These are phyloP conservation scores for Marcusenius ussheri DNA, from an alignment of 2,113 vertebrate species.

Conservation along the genomic window DNA sequence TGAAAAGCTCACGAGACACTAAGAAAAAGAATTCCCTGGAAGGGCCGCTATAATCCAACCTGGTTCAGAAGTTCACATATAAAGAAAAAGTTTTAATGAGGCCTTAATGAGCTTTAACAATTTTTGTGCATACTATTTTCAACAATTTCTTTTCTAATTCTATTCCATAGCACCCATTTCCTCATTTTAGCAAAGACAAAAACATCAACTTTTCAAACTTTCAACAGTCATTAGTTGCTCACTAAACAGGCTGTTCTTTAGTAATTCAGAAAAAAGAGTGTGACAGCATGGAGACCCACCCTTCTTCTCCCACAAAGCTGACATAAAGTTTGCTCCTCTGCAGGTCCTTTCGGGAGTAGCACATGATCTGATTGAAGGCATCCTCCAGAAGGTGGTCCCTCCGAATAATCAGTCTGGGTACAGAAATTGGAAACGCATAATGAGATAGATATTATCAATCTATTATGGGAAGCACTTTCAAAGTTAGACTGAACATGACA, in stretches of 20 bases:
- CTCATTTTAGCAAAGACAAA: background rate
- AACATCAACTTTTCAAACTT: background rate
- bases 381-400: constrained; percentile 96
- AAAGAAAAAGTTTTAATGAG: background rate
- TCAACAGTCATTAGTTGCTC: background rate
- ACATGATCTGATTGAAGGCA: constrained; percentile 99
- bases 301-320: constrained; percentile 94
- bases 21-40: constrained; percentile 98
- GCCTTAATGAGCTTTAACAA: background rate
- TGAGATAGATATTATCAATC: background rate
- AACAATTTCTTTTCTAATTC: background rate
- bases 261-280: background rate
- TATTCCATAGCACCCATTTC: background rate
- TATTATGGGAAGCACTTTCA: background rate
- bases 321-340: constrained; percentile 97
- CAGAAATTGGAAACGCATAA: background rate
- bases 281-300: constrained; percentile 65
- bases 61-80: constrained; percentile 41
- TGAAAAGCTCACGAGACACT: constrained; percentile 96
- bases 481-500: background rate
- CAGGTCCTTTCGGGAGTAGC: constrained; percentile 93
- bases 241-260: background rate
- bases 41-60: constrained; percentile 96
- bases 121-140: background rate
- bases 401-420: constrained; percentile 84